Conservation (phyloP, 2,113 vertebrate species). For the Tenebrosternarchus preto region DNA sequence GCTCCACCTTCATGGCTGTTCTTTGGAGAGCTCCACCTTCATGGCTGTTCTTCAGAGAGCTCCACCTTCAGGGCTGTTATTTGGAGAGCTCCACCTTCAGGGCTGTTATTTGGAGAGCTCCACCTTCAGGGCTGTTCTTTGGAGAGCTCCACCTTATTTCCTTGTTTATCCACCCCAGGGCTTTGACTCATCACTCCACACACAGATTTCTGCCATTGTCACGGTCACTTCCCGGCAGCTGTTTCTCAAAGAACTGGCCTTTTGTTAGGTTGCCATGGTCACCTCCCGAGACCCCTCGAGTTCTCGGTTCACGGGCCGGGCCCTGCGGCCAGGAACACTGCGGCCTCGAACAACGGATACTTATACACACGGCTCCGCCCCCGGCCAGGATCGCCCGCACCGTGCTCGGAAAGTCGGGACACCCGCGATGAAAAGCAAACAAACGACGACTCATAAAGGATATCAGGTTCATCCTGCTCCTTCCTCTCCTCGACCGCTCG, state of each 20-base stretch:
- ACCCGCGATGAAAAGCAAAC: constrained; percentile 53
- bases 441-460: constrained; percentile 44
- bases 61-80: too few relatives aligned
- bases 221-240: constrained; percentile 33
- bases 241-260: constrained; percentile 25
- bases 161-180: too few relatives aligned
- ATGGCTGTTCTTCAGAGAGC: too few relatives aligned
- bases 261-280: constrained; percentile 21
- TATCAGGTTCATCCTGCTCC: constrained; percentile 50
- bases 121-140: too few relatives aligned
- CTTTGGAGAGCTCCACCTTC: too few relatives aligned
- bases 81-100: too few relatives aligned
- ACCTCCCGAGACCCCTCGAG: constrained; percentile 26
- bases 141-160: too few relatives aligned
- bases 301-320: background rate
- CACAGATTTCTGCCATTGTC: background rate
- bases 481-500: constrained; percentile 17
- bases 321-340: constrained; percentile 37
- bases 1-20: too few relatives aligned
- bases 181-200: too few relatives aligned
- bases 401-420: constrained; percentile 37
- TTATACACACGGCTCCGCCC: constrained; percentile 35
- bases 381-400: constrained; percentile 7
- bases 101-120: too few relatives aligned
- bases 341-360: constrained; percentile 35